Evolutionary conservation across 2,888 invertebrate genomes (phyloP).

Genomic region (Linnaemya tessellans): DNA sequence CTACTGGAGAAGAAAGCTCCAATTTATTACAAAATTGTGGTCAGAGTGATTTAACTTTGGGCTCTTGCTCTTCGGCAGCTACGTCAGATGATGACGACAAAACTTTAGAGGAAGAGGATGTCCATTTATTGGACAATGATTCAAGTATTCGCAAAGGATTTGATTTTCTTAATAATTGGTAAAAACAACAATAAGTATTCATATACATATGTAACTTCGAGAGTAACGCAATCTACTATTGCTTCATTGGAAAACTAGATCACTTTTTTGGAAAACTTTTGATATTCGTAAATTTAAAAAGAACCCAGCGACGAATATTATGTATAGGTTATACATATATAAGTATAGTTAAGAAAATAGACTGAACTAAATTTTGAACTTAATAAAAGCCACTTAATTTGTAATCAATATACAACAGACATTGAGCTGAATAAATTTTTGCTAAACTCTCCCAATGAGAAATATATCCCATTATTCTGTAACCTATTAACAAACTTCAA

Average conservation of each 20-base stretch:
- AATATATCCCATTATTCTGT: too few relatives aligned
- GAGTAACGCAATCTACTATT: not conserved
- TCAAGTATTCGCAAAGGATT: constrained; percentile 76
- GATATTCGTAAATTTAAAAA: constrained; percentile 50
- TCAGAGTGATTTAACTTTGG: constrained; percentile 71
- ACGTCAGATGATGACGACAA: constrained; percentile 74
- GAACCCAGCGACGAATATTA: constrained; percentile 51
- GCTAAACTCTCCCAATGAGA: too few relatives aligned
- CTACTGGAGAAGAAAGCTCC: constrained; percentile 59
- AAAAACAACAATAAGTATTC: constrained; percentile 49
- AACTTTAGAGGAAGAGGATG: constrained; percentile 75
- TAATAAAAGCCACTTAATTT: constrained; percentile 24
- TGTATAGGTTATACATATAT: not conserved
- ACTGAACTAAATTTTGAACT: constrained; percentile 61
- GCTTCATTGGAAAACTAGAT: constrained; percentile 33
- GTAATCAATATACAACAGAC: not conserved
- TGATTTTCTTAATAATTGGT: constrained; percentile 80
- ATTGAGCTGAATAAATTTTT: too few relatives aligned
- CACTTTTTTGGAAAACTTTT: constrained; percentile 15
- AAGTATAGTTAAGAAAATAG: constrained; percentile 48
- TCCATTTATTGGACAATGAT: constrained; percentile 75
- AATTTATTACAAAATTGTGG: constrained; percentile 70
- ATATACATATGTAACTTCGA: not conserved
- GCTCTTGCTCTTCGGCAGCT: constrained; percentile 74
- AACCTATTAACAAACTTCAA: too few relatives aligned